These are phyloP conservation scores for Pachypeltis micranthus DNA, from an alignment of 1,140 invertebrate species.

Conservation along the genomic window DNA sequence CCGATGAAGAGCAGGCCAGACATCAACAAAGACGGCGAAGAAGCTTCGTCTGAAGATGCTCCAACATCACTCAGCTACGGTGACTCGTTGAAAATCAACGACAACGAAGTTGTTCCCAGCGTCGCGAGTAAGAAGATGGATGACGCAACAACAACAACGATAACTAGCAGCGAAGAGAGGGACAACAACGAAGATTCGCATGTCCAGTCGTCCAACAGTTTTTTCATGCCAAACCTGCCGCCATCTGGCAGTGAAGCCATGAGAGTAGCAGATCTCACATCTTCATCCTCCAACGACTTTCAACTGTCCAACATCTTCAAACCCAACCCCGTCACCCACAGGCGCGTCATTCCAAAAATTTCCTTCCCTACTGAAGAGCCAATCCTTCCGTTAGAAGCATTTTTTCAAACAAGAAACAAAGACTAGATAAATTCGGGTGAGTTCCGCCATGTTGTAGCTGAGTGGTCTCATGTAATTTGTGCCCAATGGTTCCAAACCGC, in stretches of 20 bases:
- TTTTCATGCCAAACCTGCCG: background rate
- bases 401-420: constrained; percentile 35
- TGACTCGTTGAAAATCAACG: constrained; percentile 14
- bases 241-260: constrained; percentile 33
- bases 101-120: constrained; percentile 18
- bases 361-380: constrained; percentile 39
- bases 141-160: constrained; percentile 22
- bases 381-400: constrained; percentile 41
- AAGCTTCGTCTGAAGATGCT: constrained; percentile 2
- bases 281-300: constrained; percentile 38
- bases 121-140: constrained; percentile 24
- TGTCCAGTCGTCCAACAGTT: constrained; percentile 9
- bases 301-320: constrained; percentile 38
- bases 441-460: no score
- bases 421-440: background rate
- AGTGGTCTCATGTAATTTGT: no score
- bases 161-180: constrained; percentile 20
- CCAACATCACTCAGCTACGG: background rate
- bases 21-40: constrained; percentile 16
- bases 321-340: constrained; percentile 33
- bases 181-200: background rate
- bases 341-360: constrained; percentile 31
- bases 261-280: constrained; percentile 40
- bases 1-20: constrained; percentile 12
- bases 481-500: background rate